Evolutionary conservation across 2,113 vertebrate species (phyloP), one percentile per base, ranked within the genome.

Genomic region (Eleginops maclovinus): DNA sequence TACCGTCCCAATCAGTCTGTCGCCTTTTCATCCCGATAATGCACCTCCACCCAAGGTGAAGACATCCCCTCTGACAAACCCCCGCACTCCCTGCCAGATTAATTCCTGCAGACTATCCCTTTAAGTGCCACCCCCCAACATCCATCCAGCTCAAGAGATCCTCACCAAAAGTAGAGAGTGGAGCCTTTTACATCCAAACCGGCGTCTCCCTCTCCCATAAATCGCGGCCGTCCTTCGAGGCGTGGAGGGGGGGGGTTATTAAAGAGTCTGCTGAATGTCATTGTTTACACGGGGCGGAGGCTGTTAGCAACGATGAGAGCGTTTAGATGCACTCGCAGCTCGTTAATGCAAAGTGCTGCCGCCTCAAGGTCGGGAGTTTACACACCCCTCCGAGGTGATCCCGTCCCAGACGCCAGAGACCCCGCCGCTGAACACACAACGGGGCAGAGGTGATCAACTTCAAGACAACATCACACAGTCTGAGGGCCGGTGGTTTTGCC

Each of bases 21-120:
- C 24, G 67, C 64, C 49, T 82, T 90, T 70, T 88, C 89, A 90
- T 90, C 68, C 86, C 64, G 82, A 81, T 88, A 90, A 88, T 90
- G 86, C 63, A 77, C 22, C 79, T 87, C 59, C 36, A 14, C 17
- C 68, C 88, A 88, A 90, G 79, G 82, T 87, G 84, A 90, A 81
- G 86, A 85, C 82, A 63, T 85, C 70, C 80, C 79, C 88, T 82
- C 84, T 82, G 84, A 54, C 16, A 19, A 68, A 46, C 6, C 13
- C 28, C 17, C 1, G 13, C 72, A 19, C 80, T 85, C 50, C 16
- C 75, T 81, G 81, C 77, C 76, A 87, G 86, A 87, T 83, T 85
- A 46, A 80, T 81, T 63, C 53, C 83, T 72, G 78, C 71, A 83
- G 31, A 69, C 77, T 65, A 79, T 86, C 66, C 81, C 72, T 84